Conservation (phyloP, 2,888 invertebrate species). For the Perithous albicinctus region DNA sequence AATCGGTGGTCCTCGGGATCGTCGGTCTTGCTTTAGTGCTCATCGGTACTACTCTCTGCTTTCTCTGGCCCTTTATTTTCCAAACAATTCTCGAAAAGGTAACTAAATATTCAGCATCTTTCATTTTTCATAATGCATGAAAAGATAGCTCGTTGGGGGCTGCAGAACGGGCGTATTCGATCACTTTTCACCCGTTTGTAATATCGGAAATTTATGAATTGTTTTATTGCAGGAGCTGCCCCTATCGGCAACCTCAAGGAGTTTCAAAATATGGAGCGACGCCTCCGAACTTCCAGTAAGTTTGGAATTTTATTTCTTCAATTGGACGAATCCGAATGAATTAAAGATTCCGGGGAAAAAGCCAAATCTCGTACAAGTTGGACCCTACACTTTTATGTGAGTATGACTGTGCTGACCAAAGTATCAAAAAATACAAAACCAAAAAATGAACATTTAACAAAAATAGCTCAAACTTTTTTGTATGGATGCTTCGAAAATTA, state of each 20-base stretch:
- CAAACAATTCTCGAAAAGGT: slow-evolving; percentile 77
- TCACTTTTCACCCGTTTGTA: no score
- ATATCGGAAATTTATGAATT: slow-evolving; percentile 3
- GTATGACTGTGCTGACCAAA: slow-evolving; percentile 48
- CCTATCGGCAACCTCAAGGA: slow-evolving; percentile 87
- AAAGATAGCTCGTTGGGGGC: no score
- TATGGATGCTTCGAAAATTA: background rate
- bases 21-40: slow-evolving; percentile 75
- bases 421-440: background rate
- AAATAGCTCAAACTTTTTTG: background rate
- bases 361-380: slow-evolving; percentile 85
- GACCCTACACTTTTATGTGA: slow-evolving; percentile 85
- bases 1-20: slow-evolving; percentile 75
- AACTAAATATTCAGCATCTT: slow-evolving; percentile 16
- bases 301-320: slow-evolving; percentile 90
- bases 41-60: slow-evolving; percentile 74
- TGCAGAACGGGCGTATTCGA: no score
- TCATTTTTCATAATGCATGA: no score
- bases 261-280: slow-evolving; percentile 90
- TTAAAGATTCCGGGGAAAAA: slow-evolving; percentile 86
- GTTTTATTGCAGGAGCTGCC: slow-evolving; percentile 86
- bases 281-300: slow-evolving; percentile 87
- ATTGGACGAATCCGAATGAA: slow-evolving; percentile 92
- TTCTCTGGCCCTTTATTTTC: slow-evolving; percentile 76
- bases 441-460: background rate